These are phyloP conservation scores for Struthio camelus DNA, from an alignment of 2,113 vertebrate genomes.

Conservation along the genomic window DNA sequence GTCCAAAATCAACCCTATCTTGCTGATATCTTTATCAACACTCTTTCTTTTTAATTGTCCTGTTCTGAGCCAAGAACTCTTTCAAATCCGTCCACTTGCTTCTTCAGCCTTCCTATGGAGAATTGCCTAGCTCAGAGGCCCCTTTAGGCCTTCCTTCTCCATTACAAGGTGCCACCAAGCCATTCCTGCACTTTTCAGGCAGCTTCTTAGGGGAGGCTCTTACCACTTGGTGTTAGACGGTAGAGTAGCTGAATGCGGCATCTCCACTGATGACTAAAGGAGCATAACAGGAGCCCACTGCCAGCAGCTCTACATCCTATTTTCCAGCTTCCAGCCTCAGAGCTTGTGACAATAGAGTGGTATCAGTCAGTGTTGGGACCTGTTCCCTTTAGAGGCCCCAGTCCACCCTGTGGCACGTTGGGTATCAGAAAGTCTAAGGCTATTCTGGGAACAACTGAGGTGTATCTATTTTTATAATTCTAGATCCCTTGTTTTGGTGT, in stretches of 20 bases:
- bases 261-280: rapidly evolving
- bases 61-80: neutral
- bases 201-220: neutral
- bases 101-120: neutral
- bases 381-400: neutral
- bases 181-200: rapidly evolving
- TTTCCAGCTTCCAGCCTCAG: neutral
- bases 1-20: neutral
- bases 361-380: neutral
- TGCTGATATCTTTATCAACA: neutral
- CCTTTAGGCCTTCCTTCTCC: neutral
- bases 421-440: neutral
- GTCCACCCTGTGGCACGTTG: neutral
- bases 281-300: neutral
- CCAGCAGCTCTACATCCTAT: neutral
- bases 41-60: neutral
- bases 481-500: neutral
- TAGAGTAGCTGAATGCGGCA: neutral
- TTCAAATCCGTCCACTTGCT: neutral
- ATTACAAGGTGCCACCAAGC: neutral
- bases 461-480: neutral
- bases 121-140: neutral
- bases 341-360: neutral
- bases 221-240: neutral
- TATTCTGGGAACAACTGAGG: neutral